Percentiles rank a stretch among this genome's conserved stretches.
These are phyloP conservation scores for Cervus canadensis DNA, from an alignment of 2,113 vertebrate species.

Conservation along the genomic window DNA sequence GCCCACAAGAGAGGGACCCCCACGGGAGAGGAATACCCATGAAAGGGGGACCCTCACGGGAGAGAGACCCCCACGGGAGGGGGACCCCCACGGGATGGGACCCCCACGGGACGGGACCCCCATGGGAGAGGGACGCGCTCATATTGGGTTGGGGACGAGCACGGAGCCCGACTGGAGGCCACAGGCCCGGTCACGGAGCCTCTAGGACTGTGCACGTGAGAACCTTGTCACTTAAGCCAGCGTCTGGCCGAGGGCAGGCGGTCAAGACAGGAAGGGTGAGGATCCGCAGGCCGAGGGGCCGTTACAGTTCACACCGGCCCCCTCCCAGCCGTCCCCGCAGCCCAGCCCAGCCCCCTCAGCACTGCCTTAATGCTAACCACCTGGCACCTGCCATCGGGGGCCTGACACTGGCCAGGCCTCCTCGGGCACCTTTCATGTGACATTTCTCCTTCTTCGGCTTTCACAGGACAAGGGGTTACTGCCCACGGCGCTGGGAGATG, in stretches of 20 bases:
- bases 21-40: not conserved
- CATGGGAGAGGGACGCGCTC: accelerated
- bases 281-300: accelerated
- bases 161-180: accelerated
- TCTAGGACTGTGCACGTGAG: accelerated
- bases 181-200: too few relatives aligned
- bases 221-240: not conserved
- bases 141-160: not conserved
- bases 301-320: not conserved
- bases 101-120: too few relatives aligned
- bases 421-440: slow-evolving; percentile 61
- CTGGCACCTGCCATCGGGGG: slow-evolving; percentile 56
- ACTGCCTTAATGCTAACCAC: slow-evolving; percentile 54
- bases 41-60: too few relatives aligned
- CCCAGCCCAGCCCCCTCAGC: not conserved
- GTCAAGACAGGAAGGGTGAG: not conserved
- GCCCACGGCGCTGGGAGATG: slow-evolving; percentile 36
- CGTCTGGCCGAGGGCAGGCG: accelerated
- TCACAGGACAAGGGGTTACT: slow-evolving; percentile 25
- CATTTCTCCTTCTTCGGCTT: slow-evolving; percentile 40
- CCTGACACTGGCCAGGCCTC: slow-evolving; percentile 65
- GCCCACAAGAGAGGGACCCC: not conserved
- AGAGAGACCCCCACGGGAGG: too few relatives aligned
- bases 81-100: not conserved
- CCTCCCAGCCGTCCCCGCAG: not conserved